These are phyloP conservation scores for Chrysaora quinquecirrha DNA, from an alignment of 30 jellyfish, hydroid and myxozoan species.

Conservation along the genomic window DNA sequence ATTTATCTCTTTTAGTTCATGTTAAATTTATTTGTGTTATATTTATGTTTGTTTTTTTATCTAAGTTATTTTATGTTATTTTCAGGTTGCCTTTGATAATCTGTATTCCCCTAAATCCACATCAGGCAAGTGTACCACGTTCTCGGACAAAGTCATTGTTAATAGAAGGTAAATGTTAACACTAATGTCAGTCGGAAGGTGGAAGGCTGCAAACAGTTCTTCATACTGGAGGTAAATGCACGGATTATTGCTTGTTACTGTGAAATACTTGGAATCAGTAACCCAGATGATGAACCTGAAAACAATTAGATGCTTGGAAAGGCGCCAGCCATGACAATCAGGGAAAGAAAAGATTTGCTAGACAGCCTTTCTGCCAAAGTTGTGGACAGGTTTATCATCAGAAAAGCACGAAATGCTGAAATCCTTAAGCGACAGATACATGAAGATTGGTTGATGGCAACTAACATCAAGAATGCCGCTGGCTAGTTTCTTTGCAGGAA, in stretches of 20 bases:
- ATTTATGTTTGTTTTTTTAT: too few relatives aligned
- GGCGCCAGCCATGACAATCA: neutral
- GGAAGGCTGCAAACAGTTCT: conserved; percentile 16
- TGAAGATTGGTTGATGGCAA: conserved; percentile 42
- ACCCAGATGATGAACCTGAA: conserved; percentile 25
- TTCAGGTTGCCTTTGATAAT: too few relatives aligned
- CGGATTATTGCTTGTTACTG: conserved; percentile 18
- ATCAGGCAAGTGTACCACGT: conserved; percentile 33
- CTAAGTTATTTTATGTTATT: too few relatives aligned
- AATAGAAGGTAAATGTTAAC: conserved; percentile 5
- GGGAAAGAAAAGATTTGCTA: neutral
- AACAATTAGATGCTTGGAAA: neutral
- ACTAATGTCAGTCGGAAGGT: conserved; percentile 13
- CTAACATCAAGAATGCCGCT: conserved; percentile 11
- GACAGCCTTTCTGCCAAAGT: conserved; percentile 22
- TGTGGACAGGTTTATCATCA: conserved; percentile 20
- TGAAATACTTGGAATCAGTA: conserved; percentile 27
- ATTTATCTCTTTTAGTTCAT: too few relatives aligned
- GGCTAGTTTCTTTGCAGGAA: conserved; percentile 21
- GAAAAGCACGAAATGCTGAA: conserved; percentile 4
- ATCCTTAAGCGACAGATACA: conserved; percentile 5
- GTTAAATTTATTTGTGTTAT: too few relatives aligned
- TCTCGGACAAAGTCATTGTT: conserved; percentile 20
- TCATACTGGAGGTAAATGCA: conserved; percentile 9
- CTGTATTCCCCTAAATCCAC: too few relatives aligned